phyloP scores from a whole-genome alignment of 2,113 vertebrate genomes.

The Alexandromys fortis region DNA sequence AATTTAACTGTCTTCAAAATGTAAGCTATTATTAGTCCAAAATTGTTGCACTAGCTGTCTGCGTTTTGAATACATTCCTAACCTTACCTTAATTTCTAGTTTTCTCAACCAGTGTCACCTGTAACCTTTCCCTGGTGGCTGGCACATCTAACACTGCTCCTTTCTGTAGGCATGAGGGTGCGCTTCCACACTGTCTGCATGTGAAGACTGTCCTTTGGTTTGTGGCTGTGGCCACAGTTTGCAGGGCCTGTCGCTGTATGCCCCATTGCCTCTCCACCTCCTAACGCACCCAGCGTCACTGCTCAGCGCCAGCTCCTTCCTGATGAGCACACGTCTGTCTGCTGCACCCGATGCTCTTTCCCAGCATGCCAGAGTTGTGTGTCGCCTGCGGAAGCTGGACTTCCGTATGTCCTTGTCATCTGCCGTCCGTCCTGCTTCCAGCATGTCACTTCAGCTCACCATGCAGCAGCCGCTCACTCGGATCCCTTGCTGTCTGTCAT shows the following conservation, averaged over 20 bases:
- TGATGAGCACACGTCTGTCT: not conserved
- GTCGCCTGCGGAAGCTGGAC: not conserved
- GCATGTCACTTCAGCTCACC: constrained; percentile 16
- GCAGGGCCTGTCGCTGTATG: constrained; percentile 47
- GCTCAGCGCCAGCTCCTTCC: not conserved
- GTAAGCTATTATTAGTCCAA: not conserved
- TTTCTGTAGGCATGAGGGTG: not conserved
- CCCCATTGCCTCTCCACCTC: constrained; percentile 38
- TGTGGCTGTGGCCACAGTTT: constrained; percentile 47
- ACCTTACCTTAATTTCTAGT: not conserved
- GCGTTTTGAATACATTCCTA: not conserved
- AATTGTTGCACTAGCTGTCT: not conserved
- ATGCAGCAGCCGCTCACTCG: not conserved
- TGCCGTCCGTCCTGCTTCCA: constrained; percentile 46
- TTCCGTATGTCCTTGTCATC: constrained; percentile 10
- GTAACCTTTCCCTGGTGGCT: not conserved
- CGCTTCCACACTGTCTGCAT: not conserved
- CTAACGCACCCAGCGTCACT: not conserved
- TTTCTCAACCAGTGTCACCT: not conserved
- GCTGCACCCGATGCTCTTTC: constrained; percentile 1
- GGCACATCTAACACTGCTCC: not conserved
- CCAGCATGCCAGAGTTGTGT: constrained; percentile 12
- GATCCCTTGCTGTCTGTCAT: not conserved
- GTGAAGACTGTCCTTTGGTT: constrained; percentile 59
- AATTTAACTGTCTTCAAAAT: not conserved